Percentiles rank a stretch among this genome's conserved stretches.
Evolutionary conservation across 2,888 invertebrate genomes (phyloP).

Genomic region (Chloroclystis v-ata): DNA sequence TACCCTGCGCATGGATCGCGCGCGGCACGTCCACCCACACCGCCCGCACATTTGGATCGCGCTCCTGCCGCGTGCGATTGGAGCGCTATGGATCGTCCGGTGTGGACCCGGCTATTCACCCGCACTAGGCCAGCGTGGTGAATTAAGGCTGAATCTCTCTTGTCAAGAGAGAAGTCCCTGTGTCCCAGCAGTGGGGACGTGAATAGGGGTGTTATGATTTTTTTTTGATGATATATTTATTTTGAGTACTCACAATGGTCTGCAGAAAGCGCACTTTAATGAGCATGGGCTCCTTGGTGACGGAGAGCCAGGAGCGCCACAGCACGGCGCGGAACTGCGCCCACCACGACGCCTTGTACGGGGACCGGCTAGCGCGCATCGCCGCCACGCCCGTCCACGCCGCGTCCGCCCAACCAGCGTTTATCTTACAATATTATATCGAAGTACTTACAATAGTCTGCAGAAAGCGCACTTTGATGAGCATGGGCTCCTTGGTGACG

Average conservation of each 20-base stretch:
- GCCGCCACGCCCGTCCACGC: constrained; percentile 56
- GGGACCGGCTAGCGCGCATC: constrained; percentile 63
- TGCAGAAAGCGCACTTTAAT: constrained; percentile 93
- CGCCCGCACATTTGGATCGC: no score
- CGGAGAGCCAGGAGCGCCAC: constrained; percentile 93
- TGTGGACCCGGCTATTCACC: no score
- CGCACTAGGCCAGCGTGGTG: no score
- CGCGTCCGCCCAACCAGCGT: constrained; percentile 60
- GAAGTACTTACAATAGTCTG: constrained; percentile 88
- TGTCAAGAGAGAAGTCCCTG: no score
- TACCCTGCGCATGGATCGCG: no score
- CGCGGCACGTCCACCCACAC: no score
- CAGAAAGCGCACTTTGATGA: constrained; percentile 91
- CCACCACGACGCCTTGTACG: constrained; percentile 91
- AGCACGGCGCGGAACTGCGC: constrained; percentile 92
- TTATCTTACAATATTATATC: constrained; percentile 54
- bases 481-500: constrained; percentile 91
- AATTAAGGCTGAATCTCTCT: no score
- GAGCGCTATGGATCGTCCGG: no score
- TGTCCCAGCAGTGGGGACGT: no score
- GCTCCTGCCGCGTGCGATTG: no score
- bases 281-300: constrained; percentile 92
- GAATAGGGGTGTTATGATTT: no score
- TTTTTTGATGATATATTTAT: no score
- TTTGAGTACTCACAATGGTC: constrained; percentile 86